A percentile compares a stretch with the other conserved stretches of the same genome.
Evolutionary conservation across 2,797 vertebrate genomes (phyloP).

Genomic region (Onychomys torridus): DNA sequence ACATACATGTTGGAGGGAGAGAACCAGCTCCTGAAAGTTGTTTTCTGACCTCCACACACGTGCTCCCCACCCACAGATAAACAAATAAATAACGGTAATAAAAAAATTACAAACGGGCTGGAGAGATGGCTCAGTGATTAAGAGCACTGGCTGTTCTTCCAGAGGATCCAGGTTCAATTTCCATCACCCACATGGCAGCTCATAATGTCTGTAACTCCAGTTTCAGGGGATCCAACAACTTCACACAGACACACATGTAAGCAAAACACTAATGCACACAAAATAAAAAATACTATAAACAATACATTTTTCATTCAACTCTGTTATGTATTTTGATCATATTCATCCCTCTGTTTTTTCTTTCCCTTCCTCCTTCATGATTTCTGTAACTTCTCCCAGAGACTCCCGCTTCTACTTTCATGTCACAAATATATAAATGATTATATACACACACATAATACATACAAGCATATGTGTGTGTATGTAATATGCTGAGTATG

Average conservation of each 20-base stretch:
- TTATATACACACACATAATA: background rate
- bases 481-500: background rate
- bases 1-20: background rate
- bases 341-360: too few species aligned
- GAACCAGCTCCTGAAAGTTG: background rate
- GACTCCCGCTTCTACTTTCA: background rate
- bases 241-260: background rate
- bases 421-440: background rate
- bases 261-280: background rate
- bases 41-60: background rate
- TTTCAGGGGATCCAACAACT: background rate
- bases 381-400: background rate
- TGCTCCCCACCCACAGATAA: background rate
- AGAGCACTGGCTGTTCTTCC: background rate
- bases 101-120: background rate
- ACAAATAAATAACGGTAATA: background rate
- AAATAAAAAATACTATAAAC: background rate
- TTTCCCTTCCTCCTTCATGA: background rate
- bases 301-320: background rate
- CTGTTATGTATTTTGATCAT: background rate
- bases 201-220: background rate
- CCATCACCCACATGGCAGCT: background rate
- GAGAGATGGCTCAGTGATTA: background rate
- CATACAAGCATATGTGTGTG: background rate
- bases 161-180: background rate